phyloP scores from a whole-genome alignment of 2,888 invertebrate species.

The Cryptus viduatorius region DNA sequence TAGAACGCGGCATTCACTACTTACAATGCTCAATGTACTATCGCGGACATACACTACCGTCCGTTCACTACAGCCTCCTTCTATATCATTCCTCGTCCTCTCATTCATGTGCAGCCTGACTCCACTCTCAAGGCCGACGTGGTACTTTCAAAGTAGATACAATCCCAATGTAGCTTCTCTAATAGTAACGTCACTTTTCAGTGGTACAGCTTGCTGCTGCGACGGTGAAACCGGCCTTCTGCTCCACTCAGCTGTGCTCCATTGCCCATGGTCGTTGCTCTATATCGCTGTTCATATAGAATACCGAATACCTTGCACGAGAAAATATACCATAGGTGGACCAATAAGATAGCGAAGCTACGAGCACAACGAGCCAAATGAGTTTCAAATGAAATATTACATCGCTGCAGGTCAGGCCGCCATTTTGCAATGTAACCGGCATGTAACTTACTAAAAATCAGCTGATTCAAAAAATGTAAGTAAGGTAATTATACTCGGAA shows the following conservation, averaged over 20 bases:
- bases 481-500: too few species aligned
- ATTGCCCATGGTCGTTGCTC: neutral
- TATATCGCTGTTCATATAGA: constrained; percentile 13
- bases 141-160: constrained; percentile 35
- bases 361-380: neutral
- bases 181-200: constrained; percentile 45
- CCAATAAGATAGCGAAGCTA: neutral
- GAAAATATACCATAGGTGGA: neutral
- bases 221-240: constrained; percentile 35
- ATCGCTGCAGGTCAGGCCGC: too few species aligned
- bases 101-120: constrained; percentile 8
- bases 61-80: constrained; percentile 61
- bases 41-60: constrained; percentile 74
- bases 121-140: constrained; percentile 35
- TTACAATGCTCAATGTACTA: constrained; percentile 78
- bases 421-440: too few species aligned
- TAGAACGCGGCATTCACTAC: constrained; percentile 77
- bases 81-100: constrained; percentile 47
- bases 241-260: constrained; percentile 13
- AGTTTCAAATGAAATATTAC: too few species aligned
- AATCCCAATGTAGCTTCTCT: constrained; percentile 36
- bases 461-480: too few species aligned
- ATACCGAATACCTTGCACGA: constrained; percentile 1
- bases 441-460: too few species aligned
- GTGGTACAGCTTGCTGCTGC: constrained; percentile 3